Percentiles rank a stretch among this genome's conserved stretches.
These are phyloP conservation scores for Dasysyrphus tricinctus DNA, from an alignment of 2,888 invertebrate genomes.

Conservation along the genomic window DNA sequence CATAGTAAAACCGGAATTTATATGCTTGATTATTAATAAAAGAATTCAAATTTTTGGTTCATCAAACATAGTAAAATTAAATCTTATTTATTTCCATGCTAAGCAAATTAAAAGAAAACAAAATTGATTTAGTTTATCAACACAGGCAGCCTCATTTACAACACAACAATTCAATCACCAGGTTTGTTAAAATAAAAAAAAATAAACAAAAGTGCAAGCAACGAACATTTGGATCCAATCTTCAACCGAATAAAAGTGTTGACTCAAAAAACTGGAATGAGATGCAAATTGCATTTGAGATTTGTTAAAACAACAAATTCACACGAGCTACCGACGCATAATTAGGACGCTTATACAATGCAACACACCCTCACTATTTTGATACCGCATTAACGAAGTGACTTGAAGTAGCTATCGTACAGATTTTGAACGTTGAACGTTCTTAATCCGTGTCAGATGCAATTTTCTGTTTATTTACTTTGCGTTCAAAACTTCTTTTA, in stretches of 20 bases:
- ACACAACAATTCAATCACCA: constrained; percentile 18
- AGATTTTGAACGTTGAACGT: background rate
- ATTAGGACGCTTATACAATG: constrained; percentile 11
- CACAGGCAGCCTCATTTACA: constrained; percentile 26
- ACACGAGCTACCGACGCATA: constrained; percentile 20
- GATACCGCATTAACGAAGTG: constrained; percentile 36
- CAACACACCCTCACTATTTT: constrained; percentile 22
- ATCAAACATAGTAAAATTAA: background rate
- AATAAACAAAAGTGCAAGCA: background rate
- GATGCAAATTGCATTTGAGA: constrained; percentile 35
- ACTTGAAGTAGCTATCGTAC: constrained; percentile 16
- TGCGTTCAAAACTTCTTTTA: constrained; percentile 21
- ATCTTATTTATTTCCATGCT: background rate
- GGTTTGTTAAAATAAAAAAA: background rate
- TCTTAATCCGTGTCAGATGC: constrained; percentile 40
- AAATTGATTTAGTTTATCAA: constrained; percentile 23
- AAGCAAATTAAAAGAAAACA: background rate
- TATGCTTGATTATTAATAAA: too few relatives aligned
- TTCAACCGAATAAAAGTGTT: constrained; percentile 26
- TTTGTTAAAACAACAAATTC: constrained; percentile 35
- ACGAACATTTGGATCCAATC: constrained; percentile 26
- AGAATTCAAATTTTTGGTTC: background rate
- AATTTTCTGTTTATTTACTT: constrained; percentile 24
- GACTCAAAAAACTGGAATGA: constrained; percentile 25
- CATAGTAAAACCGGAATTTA: too few relatives aligned